phyloP scores from a whole-genome alignment of 2,888 invertebrate genomes.

The Rhaphigaster nebulosa region DNA sequence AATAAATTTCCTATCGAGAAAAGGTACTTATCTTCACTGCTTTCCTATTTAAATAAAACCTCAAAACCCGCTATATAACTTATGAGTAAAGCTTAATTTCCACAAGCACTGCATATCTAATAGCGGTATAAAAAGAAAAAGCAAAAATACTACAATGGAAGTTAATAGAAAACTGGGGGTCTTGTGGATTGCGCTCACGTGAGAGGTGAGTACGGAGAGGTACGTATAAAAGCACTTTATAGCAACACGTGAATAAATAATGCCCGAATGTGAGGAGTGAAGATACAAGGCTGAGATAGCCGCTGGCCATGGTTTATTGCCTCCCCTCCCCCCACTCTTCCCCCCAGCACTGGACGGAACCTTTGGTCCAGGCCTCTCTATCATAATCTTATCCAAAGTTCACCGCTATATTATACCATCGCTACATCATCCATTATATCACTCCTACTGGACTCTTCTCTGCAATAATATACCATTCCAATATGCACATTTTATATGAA shows the following conservation, averaged over 20 bases:
- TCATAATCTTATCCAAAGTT: slow-evolving; percentile 35
- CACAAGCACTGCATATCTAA: slow-evolving; percentile 22
- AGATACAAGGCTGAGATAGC: slow-evolving; percentile 53
- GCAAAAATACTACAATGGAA: slow-evolving; percentile 33
- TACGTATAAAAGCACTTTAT: slow-evolving; percentile 58
- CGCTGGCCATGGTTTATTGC: slow-evolving; percentile 31
- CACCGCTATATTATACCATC: slow-evolving; percentile 12
- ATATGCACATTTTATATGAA: slow-evolving; percentile 13
- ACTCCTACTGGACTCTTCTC: slow-evolving; percentile 30
- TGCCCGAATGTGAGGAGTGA: slow-evolving; percentile 55
- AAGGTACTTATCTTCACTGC: neutral
- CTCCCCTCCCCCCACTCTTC: neutral
- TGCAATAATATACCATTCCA: neutral
- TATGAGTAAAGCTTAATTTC: slow-evolving; percentile 31
- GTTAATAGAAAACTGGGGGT: neutral
- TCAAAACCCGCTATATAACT: neutral
- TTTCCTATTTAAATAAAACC: slow-evolving; percentile 6
- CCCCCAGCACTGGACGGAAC: neutral
- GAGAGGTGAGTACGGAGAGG: slow-evolving; percentile 34
- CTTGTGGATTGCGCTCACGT: slow-evolving; percentile 51
- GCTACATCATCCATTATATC: neutral
- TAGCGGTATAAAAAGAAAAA: neutral
- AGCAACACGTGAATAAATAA: slow-evolving; percentile 53
- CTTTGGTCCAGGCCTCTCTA: neutral
- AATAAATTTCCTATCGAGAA: slow-evolving; percentile 16